Conservation (phyloP, 2,113 vertebrate genomes). For the Polypterus senegalus region DNA sequence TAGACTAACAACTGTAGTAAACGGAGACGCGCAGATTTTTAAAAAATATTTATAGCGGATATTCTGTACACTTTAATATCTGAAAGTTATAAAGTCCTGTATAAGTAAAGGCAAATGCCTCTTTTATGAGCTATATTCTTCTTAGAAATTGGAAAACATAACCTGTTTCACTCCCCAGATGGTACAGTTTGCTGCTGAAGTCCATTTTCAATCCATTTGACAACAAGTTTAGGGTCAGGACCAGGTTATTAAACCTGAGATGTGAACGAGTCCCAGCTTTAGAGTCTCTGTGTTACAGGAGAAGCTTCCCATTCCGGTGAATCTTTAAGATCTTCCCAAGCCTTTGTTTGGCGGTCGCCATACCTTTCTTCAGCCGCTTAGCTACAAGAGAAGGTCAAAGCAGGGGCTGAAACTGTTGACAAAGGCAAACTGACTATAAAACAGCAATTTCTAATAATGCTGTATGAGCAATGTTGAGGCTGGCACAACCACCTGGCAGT, state of each 20-base stretch:
- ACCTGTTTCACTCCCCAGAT: constrained; percentile 35
- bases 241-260: constrained; percentile 44
- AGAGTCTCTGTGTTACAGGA: constrained; percentile 65
- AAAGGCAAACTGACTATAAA: too few relatives aligned
- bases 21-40: constrained; percentile 59
- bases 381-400: constrained; percentile 42
- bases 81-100: constrained; percentile 75
- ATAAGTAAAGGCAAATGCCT: constrained; percentile 63
- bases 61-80: constrained; percentile 77
- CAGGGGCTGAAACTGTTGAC: not conserved
- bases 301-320: constrained; percentile 93
- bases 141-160: constrained; percentile 54
- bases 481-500: too few relatives aligned
- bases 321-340: constrained; percentile 98
- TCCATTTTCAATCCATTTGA: constrained; percentile 28
- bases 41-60: constrained; percentile 87
- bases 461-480: too few relatives aligned
- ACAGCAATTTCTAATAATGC: too few relatives aligned
- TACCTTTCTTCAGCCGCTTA: constrained; percentile 97
- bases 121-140: constrained; percentile 48
- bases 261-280: constrained; percentile 44
- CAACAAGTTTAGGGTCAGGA: constrained; percentile 33
- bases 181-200: constrained; percentile 40
- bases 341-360: constrained; percentile 98
- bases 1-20: constrained; percentile 61